Evolutionary conservation across 2,113 vertebrate species (phyloP), one percentile per base, ranked within the genome.

Genomic region (Mustelus asterias): DNA sequence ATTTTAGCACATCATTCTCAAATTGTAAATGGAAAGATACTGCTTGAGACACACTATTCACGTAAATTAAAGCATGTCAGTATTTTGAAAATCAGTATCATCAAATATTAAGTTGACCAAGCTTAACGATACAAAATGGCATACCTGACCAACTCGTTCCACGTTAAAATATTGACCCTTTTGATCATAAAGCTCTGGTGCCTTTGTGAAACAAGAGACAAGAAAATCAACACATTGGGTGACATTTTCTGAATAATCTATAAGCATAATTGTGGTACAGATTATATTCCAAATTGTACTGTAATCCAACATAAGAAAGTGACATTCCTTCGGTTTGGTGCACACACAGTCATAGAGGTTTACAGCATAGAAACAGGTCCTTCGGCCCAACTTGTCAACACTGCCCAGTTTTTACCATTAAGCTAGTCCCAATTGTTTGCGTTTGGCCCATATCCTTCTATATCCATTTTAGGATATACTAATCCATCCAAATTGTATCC

Each of bases 161-260:
- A 99, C 98, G 0, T 99, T 99, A 96, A 99, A 99, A 96, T 99
- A 99, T 96, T 99, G 99, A 96, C 99, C 99, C 97, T 99, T 99
- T 67, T 98, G 98, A 97, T 98, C 98, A 97, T 99, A 99, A 96
- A 99, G 98, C 88, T 99, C 99, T 96, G 99, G 98, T 86, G 99
- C 99, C 99, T 99, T 96, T 96, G 86, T 97, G 96, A 96, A 96
- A 96, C 94, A 65, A 95, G 60, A 92, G 22, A 96, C n/a, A 86
- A 70, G 54, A 58, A 60, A 10, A 60, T 24, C 16, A 44, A 20
- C 63, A 94, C 7, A 41, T 26, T 72, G 37, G 41, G 37, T 76
- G 69, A 72, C 44, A 95, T 33, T 54, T 72, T 67, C 60, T 92
- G 33, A 16, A n/a, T n/a, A 20, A 41, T 37, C 14, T 22, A 37